Percentiles rank a stretch among this genome's conserved stretches.
Conservation (phyloP, 2,797 vertebrate genomes). For the Diplodus puntazzo region DNA sequence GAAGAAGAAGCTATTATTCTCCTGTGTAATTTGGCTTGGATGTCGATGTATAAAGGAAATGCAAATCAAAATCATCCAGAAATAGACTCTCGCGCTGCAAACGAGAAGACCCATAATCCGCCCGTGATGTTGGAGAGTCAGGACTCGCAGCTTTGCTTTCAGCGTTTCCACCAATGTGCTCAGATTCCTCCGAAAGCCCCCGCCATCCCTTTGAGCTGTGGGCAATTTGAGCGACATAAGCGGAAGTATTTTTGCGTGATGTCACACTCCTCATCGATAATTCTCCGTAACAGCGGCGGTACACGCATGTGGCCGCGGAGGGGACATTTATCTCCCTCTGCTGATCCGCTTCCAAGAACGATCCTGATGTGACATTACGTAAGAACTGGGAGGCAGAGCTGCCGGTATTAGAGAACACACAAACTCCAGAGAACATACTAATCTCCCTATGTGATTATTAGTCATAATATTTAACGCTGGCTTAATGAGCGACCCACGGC, state of each 20-base stretch:
- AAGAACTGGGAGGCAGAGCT: slow-evolving; percentile 71
- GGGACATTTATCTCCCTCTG: slow-evolving; percentile 67
- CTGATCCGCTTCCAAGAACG: slow-evolving; percentile 81
- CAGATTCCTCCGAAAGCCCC: slow-evolving; percentile 49
- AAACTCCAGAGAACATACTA: slow-evolving; percentile 78
- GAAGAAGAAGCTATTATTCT: slow-evolving; percentile 23
- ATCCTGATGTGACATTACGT: slow-evolving; percentile 81
- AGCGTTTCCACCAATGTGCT: slow-evolving; percentile 10
- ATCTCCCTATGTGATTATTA: slow-evolving; percentile 82
- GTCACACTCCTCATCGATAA: slow-evolving; percentile 70
- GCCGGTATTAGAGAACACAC: slow-evolving; percentile 70
- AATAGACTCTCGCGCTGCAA: slow-evolving; percentile 54
- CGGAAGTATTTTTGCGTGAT: slow-evolving; percentile 57
- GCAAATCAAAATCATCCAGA: slow-evolving; percentile 59
- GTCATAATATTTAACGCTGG: slow-evolving; percentile 83
- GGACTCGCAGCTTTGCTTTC: slow-evolving; percentile 44
- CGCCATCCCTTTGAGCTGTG: slow-evolving; percentile 40
- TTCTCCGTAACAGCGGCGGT: slow-evolving; percentile 56
- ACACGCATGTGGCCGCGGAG: slow-evolving; percentile 46
- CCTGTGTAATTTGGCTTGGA: slow-evolving; percentile 44
- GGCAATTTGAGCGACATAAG: slow-evolving; percentile 54
- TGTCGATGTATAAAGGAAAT: slow-evolving; percentile 58
- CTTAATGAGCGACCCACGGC: slow-evolving; percentile 72
- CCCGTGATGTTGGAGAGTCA: slow-evolving; percentile 56
- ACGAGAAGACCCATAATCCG: slow-evolving; percentile 61